Conservation (phyloP, 2,797 vertebrate genomes). For the Xyrichtys novacula region DNA sequence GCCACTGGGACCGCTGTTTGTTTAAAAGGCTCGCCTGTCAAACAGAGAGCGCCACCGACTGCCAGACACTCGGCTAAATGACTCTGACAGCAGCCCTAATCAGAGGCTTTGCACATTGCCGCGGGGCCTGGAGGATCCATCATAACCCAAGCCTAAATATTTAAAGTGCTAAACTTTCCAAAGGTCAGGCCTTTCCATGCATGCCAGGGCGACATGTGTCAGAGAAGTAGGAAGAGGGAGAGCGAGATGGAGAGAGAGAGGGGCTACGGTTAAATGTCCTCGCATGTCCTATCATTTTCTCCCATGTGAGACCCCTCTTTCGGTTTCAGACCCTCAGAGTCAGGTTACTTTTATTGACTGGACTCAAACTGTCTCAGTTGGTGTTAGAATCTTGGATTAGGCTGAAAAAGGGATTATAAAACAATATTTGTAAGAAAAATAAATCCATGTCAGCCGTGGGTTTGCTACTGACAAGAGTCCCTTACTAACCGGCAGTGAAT, state of each 20-base stretch:
- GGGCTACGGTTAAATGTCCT: slow-evolving; percentile 51
- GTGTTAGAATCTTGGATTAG: slow-evolving; percentile 18
- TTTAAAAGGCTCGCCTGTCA: slow-evolving; percentile 88
- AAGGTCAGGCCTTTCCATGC: slow-evolving; percentile 87
- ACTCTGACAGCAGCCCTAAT: slow-evolving; percentile 86
- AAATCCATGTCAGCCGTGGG: slow-evolving; percentile 8
- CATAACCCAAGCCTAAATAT: slow-evolving; percentile 90
- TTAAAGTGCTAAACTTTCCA: slow-evolving; percentile 90
- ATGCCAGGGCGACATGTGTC: slow-evolving; percentile 81
- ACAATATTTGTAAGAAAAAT: slow-evolving; percentile 7
- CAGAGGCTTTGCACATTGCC: slow-evolving; percentile 86
- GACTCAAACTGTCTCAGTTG: slow-evolving; percentile 32
- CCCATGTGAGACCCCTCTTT: slow-evolving; percentile 46
- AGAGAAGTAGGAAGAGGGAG: slow-evolving; percentile 67
- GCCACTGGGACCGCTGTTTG: slow-evolving; percentile 86
- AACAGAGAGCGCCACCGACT: slow-evolving; percentile 82
- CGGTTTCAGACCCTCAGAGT: slow-evolving; percentile 34
- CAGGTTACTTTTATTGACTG: slow-evolving; percentile 14
- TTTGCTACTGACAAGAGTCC: slow-evolving; percentile 24
- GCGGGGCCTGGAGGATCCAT: slow-evolving; percentile 86
- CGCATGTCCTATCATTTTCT: slow-evolving; percentile 41
- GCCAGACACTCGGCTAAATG: slow-evolving; percentile 83
- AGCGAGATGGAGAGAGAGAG: slow-evolving; percentile 38
- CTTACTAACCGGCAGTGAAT: slow-evolving; percentile 14
- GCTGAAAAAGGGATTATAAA: slow-evolving; percentile 13